Evolutionary conservation across 2,888 invertebrate species (phyloP).

Genomic region (Smittia aterrima): DNA sequence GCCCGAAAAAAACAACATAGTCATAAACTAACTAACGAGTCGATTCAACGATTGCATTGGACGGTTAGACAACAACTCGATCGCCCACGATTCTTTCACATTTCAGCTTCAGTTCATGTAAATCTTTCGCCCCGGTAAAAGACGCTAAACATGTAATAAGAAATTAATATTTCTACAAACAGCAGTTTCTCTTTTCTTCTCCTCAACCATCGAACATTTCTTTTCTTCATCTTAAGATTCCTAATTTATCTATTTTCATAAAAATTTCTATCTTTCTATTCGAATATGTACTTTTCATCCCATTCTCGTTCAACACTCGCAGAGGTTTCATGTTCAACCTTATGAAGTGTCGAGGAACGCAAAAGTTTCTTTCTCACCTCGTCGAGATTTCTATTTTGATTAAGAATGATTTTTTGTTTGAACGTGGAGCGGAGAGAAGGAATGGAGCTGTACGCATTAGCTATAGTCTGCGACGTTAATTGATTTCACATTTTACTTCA

Average conservation of each 20-base stretch:
- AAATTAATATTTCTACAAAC: conserved; percentile 9
- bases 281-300: not conserved
- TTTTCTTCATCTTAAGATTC: not conserved
- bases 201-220: not conserved
- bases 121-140: not conserved
- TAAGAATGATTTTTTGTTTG: not conserved
- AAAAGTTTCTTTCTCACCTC: not conserved
- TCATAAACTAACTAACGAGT: conserved; percentile 4
- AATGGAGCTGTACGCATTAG: not conserved
- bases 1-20: not conserved
- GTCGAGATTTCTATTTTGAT: conserved; percentile 1
- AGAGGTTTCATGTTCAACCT: not conserved
- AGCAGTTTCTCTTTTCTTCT: conserved; percentile 9
- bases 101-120: not conserved
- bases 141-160: conserved; percentile 1
- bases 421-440: not conserved
- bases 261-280: not conserved
- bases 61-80: not conserved
- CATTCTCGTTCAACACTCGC: not conserved
- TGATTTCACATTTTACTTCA: too few relatives aligned
- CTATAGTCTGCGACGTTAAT: too few relatives aligned
- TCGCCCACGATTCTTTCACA: not conserved
- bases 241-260: conserved; percentile 14
- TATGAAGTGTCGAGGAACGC: not conserved
- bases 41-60: not conserved